These are phyloP conservation scores for Malacosoma neustria DNA, from an alignment of 2,888 invertebrate genomes.

Conservation along the genomic window DNA sequence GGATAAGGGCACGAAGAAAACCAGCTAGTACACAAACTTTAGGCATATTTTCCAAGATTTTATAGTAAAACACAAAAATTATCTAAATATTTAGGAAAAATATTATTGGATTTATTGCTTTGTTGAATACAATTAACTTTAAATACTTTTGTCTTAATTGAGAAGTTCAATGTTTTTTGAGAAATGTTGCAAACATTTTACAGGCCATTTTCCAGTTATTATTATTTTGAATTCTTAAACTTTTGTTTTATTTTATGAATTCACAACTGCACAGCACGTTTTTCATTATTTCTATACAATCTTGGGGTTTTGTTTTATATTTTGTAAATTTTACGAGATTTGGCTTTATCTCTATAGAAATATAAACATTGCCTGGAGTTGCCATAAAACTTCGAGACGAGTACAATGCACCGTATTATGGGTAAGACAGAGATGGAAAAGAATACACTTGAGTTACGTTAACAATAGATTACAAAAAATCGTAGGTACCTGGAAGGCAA, in stretches of 20 bases:
- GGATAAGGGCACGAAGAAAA: too few species aligned
- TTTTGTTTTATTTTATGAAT: slow-evolving; percentile 2
- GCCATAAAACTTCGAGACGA: slow-evolving; percentile 29
- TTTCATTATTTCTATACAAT: slow-evolving; percentile 30
- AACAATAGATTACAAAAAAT: slow-evolving; percentile 68
- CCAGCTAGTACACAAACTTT: too few species aligned
- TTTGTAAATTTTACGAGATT: slow-evolving; percentile 31
- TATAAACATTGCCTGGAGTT: slow-evolving; percentile 51
- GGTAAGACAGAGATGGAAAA: slow-evolving; percentile 38
- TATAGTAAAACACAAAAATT: too few species aligned
- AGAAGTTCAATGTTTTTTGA: too few species aligned
- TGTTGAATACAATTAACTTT: too few species aligned
- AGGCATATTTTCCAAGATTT: too few species aligned
- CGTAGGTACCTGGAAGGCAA: slow-evolving; percentile 58
- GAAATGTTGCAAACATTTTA: too few species aligned
- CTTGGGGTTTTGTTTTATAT: slow-evolving; percentile 19
- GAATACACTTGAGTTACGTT: slow-evolving; percentile 61
- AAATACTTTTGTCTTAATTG: too few species aligned
- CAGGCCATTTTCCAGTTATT: not conserved
- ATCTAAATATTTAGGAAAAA: too few species aligned
- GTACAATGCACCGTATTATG: slow-evolving; percentile 16
- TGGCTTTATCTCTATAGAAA: slow-evolving; percentile 44
- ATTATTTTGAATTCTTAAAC: not conserved
- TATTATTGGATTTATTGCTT: too few species aligned
- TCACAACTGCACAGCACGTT: slow-evolving; percentile 33